phyloP scores from a whole-genome alignment of 2,888 invertebrate genomes.

The Petrolisthes manimaculis region DNA sequence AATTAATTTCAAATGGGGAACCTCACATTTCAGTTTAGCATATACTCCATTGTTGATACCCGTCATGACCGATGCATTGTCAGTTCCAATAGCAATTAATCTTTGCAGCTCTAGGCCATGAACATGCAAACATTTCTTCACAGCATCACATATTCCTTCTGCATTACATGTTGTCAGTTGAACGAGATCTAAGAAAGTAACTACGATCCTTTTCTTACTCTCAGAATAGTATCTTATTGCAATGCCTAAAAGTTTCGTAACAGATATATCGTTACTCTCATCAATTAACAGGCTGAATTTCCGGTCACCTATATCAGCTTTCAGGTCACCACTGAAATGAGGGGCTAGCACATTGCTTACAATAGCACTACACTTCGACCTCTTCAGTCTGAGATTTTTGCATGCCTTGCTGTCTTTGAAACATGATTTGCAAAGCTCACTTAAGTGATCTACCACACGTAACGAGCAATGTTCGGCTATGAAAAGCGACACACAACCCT shows the following conservation, averaged over 20 bases:
- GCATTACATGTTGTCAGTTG: constrained; percentile 36
- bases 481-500: too few relatives aligned
- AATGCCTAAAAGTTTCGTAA: constrained; percentile 26
- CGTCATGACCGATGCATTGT: constrained; percentile 31
- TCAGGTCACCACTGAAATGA: too few relatives aligned
- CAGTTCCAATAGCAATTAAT: constrained; percentile 28
- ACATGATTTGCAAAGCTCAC: too few relatives aligned
- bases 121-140: constrained; percentile 11
- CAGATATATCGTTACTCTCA: constrained; percentile 38
- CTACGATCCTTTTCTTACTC: constrained; percentile 14
- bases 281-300: constrained; percentile 38
- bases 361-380: too few relatives aligned
- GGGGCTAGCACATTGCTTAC: too few relatives aligned
- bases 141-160: constrained; percentile 21
- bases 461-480: too few relatives aligned
- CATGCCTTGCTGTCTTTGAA: too few relatives aligned
- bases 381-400: too few relatives aligned
- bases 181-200: constrained; percentile 22
- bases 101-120: constrained; percentile 26
- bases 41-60: constrained; percentile 26
- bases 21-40: constrained; percentile 15
- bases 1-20: constrained; percentile 17
- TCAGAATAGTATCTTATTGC: constrained; percentile 29
- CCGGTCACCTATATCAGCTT: too few relatives aligned
- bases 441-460: too few relatives aligned